Base-by-base conservation (phyloP, 2,113 vertebrate species). In the Falcunculus frontatus region DNA sequence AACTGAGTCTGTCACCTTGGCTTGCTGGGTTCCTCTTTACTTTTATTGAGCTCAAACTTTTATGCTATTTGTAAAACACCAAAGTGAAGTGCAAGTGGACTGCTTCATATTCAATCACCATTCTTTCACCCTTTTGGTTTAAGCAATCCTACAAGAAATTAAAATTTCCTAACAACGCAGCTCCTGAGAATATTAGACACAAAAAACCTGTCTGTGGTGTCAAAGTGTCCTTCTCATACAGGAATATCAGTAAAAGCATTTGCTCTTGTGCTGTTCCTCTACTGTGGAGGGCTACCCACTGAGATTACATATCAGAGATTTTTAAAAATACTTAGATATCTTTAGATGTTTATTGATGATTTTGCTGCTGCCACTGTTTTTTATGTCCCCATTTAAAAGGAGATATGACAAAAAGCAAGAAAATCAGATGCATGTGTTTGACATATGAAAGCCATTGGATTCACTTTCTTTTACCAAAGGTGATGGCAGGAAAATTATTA, bases 51-150 rank as follows among this genome's bases (percentile, higher is more conserved):
- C 39, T 80, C 4, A 2, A 70, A 42, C 33, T 77, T 88, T 78
- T 89, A 23, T 77, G 23, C 32, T 74, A 13, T 74, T 96, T 72
- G 68, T 92, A 74, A 88, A 94, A 86, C 6, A 53, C 13, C 42
- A 41, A 90, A 88, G 19, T 50, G 42, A 92, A 88, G 52, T 47
- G 15, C 47, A 83, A 81, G 76, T n/a, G 42, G 30, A 44, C 19
- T 70, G 53, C 27, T 80, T 93, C 5, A 0, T 77, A 32, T 59
- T 86, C 1, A 1, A 2, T 81, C 46, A 90, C 27, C 27, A 69
- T 70, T 47, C 27, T 81, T 86, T 81, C 35, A 93, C 22, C 30
- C 7, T 63, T 77, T 78, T 69, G 42, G 47, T 79, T 90, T 89
- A 65, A 77, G 16, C 26, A 90, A 59, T 29, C 39, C 13, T 60